Conservation (phyloP, 2,113 vertebrate species). For the Hypanus sabinus region DNA sequence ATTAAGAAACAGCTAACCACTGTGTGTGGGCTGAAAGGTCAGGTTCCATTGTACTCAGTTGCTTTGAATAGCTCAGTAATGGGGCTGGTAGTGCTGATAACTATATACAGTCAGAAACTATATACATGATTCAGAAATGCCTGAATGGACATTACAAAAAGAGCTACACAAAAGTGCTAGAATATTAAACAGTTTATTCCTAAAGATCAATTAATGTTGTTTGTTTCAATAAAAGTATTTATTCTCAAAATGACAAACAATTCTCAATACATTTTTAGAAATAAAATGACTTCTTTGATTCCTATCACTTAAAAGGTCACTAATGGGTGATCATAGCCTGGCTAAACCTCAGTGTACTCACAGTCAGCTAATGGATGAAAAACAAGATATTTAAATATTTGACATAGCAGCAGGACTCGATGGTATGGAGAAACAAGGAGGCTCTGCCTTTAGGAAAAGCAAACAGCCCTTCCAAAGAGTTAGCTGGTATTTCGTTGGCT, state of each 20-base stretch:
- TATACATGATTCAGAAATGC: neutral
- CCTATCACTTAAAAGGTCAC: neutral
- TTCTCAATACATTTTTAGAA: neutral
- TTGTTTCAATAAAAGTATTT: neutral
- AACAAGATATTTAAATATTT: neutral
- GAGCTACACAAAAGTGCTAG: neutral
- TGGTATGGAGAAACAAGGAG: neutral
- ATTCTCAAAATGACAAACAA: neutral
- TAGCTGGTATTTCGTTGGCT: neutral
- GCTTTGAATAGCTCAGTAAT: conserved; percentile 6
- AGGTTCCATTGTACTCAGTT: conserved; percentile 12
- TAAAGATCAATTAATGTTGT: neutral
- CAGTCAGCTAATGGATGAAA: neutral
- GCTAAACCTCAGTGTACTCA: neutral
- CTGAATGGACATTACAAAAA: neutral
- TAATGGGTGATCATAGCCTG: neutral
- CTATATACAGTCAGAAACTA: neutral
- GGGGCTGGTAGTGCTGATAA: neutral
- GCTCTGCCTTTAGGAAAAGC: neutral
- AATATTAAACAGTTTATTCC: neutral
- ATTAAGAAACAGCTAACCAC: conserved; percentile 19
- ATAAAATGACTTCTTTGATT: neutral
- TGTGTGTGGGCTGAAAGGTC: conserved; percentile 23
- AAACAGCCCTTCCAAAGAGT: neutral
- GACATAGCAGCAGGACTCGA: neutral